Evolutionary conservation across 2,797 vertebrate species (phyloP), one percentile per base, ranked within the genome.

Genomic region (Anomalospiza imberbis): DNA sequence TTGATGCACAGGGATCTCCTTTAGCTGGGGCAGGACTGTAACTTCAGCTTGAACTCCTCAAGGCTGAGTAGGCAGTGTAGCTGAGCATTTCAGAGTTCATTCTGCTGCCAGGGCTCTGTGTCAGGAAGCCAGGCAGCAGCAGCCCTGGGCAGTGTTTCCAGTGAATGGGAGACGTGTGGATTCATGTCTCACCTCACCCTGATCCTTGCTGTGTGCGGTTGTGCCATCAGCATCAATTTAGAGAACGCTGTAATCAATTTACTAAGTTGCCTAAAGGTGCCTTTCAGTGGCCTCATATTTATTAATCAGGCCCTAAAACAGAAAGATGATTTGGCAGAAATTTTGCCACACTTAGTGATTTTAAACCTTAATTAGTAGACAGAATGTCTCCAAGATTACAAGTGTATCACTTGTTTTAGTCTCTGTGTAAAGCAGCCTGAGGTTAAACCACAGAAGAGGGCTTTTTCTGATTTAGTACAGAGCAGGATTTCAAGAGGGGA

Each of bases 271-370:
- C 83, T 90, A 44, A 68, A 91, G 89, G 63, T 74, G 47, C 60
- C 29, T 95, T 90, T 93, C 79, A 93, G 53, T 94, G 80, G 94
- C 63, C 80, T 91, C n/a, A 32, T 86, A 32, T 86, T 94, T 92
- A 81, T 94, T 94, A 88, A 95, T 88, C 25, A 54, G 47, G 42
- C 60, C 67, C 57, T 94, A 71, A 91, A 81, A 92, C 62, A 76
- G 51, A 86, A 44, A 61, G 80, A 90, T 94, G 90, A 91, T 60
- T 92, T 84, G 74, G 89, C 63, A 91, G 71, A 87, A 93, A 82
- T 91, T 83, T 44, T 87, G 67, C 74, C 80, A 12, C 0, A 1
- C 57, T 92, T 79, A 0, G 3, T 87, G 74, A 74, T 87, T 85
- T 61, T 68, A 58, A 95, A 90, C 47, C 47, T 79, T 93, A 88